These are phyloP conservation scores for Limnephilus rhombicus DNA, from an alignment of 2,888 invertebrate species.

Conservation along the genomic window DNA sequence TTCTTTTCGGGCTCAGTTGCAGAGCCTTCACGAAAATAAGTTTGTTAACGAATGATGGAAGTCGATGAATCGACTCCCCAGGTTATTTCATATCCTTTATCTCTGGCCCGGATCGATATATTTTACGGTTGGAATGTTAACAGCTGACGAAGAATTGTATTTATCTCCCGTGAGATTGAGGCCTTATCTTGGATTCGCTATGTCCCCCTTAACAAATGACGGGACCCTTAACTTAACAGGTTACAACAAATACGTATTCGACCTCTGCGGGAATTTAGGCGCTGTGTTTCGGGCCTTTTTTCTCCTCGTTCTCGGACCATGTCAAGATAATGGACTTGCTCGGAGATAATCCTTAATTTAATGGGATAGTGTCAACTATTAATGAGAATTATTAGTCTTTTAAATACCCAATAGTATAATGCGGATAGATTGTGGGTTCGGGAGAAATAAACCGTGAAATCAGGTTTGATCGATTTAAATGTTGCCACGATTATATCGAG, in stretches of 20 bases:
- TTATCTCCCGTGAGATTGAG: constrained; percentile 63
- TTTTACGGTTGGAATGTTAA: constrained; percentile 63
- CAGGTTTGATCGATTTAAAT: neutral
- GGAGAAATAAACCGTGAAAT: neutral
- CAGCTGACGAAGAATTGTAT: constrained; percentile 62
- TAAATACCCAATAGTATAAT: constrained; percentile 29
- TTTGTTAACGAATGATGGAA: neutral
- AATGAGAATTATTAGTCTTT: constrained; percentile 48
- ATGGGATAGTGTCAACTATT: constrained; percentile 51
- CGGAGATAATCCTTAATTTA: constrained; percentile 57
- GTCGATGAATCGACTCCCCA: neutral
- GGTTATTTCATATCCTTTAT: constrained; percentile 38
- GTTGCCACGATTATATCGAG: neutral
- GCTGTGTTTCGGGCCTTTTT: constrained; percentile 38
- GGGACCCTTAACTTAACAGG: constrained; percentile 52
- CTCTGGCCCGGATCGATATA: constrained; percentile 55
- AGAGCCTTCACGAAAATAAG: no score
- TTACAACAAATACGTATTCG: constrained; percentile 40
- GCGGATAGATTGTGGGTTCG: neutral
- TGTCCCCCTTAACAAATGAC: constrained; percentile 64
- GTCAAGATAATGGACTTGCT: constrained; percentile 53
- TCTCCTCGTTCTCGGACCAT: constrained; percentile 26
- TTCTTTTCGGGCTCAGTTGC: no score
- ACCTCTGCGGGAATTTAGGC: constrained; percentile 52
- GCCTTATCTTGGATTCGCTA: constrained; percentile 64